These are phyloP conservation scores for Orthosia gothica DNA, from an alignment of 2,888 invertebrate species.

Conservation along the genomic window DNA sequence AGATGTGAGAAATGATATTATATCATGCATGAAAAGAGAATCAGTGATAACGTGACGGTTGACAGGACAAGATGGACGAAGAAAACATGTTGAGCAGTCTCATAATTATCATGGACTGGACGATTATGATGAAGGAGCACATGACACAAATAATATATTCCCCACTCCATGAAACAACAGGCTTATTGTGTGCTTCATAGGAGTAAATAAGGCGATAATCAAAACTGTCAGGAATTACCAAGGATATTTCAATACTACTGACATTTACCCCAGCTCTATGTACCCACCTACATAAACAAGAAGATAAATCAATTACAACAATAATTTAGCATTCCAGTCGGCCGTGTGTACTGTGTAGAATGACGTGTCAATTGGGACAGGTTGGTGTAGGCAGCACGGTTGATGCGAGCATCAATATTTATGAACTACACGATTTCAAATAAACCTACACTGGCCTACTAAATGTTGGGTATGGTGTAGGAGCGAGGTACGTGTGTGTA, in stretches of 20 bases:
- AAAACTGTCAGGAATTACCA: background rate
- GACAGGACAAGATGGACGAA: too few relatives aligned
- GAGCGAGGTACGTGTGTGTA: background rate
- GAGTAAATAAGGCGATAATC: background rate
- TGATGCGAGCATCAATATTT: constrained; percentile 65
- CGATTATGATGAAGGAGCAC: too few relatives aligned
- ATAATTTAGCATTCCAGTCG: constrained; percentile 59
- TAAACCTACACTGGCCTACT: constrained; percentile 61
- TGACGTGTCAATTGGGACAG: constrained; percentile 61
- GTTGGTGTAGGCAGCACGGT: constrained; percentile 51
- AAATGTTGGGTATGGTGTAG: constrained; percentile 32
- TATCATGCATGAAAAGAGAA: too few relatives aligned
- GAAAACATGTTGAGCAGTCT: too few relatives aligned
- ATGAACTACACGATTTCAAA: constrained; percentile 58
- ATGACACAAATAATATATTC: too few relatives aligned
- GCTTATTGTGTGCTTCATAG: background rate
- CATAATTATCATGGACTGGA: too few relatives aligned
- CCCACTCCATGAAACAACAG: background rate
- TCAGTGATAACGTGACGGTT: background rate
- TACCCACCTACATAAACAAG: constrained; percentile 27
- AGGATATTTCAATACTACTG: background rate
- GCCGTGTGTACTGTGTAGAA: constrained; percentile 36
- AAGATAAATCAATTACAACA: constrained; percentile 50
- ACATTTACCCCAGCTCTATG: background rate
- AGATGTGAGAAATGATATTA: too few relatives aligned